Percentiles rank a stretch among this genome's conserved stretches.
phyloP scores from a whole-genome alignment of 2,113 vertebrate genomes.

The Notarius lentiginosus region DNA sequence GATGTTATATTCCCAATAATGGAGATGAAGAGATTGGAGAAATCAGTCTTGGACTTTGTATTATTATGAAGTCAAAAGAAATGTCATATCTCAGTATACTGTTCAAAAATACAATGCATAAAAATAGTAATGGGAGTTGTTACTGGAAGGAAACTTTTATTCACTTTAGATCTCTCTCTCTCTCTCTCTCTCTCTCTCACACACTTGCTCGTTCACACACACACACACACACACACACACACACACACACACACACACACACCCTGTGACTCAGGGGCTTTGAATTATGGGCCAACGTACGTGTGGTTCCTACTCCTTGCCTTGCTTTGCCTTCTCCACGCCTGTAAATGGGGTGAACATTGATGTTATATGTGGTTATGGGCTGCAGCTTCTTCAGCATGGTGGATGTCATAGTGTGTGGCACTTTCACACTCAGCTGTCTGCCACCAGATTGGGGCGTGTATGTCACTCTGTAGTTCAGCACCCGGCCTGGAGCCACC shows the following conservation, averaged over 20 bases:
- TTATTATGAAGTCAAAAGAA: not conserved
- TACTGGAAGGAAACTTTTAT: not conserved
- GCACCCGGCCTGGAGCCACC: slow-evolving; percentile 81
- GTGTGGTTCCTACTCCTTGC: slow-evolving; percentile 95
- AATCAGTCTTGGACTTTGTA: not conserved
- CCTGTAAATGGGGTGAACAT: slow-evolving; percentile 86
- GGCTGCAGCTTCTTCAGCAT: slow-evolving; percentile 83
- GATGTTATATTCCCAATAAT: not conserved
- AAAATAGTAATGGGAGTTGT: not conserved
- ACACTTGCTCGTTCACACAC: not conserved
- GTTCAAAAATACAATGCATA: not conserved
- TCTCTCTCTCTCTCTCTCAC: no score
- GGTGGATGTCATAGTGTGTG: slow-evolving; percentile 71
- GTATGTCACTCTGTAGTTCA: slow-evolving; percentile 85
- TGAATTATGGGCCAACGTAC: slow-evolving; percentile 79
- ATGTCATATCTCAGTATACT: not conserved
- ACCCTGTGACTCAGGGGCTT: slow-evolving; percentile 61
- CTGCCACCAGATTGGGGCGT: slow-evolving; percentile 73
- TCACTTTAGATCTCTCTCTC: not conserved
- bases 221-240: slow-evolving; percentile 13
- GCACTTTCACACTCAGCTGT: slow-evolving; percentile 78
- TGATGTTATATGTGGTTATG: slow-evolving; percentile 82
- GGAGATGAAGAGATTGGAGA: not conserved
- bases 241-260: not conserved
- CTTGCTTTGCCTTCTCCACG: slow-evolving; percentile 89